These are phyloP conservation scores for Brienomyrus brachyistius DNA, from an alignment of 2,113 vertebrate species.

Conservation along the genomic window DNA sequence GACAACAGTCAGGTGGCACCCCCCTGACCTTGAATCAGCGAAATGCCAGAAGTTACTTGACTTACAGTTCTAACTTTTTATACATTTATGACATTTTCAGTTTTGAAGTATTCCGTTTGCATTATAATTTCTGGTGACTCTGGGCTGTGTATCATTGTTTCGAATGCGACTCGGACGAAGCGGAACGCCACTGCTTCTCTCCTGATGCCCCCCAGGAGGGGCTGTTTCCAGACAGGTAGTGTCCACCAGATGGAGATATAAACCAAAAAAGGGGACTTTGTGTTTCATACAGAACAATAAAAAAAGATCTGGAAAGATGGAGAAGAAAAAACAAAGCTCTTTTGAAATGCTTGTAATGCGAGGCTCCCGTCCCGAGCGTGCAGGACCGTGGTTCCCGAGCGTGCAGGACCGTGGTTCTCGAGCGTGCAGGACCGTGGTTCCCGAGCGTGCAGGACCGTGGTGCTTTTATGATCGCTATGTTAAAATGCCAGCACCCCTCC, in stretches of 20 bases:
- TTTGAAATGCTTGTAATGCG: constrained; percentile 32
- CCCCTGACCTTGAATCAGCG: constrained; percentile 52
- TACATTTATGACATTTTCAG: constrained; percentile 28
- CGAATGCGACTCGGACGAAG: background rate
- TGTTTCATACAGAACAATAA: constrained; percentile 15
- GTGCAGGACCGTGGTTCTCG: background rate
- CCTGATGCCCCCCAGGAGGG: background rate
- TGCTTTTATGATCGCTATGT: background rate
- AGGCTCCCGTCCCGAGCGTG: background rate
- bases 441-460: no score
- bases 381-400: background rate
- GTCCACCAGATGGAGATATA: constrained; percentile 73
- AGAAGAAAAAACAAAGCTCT: background rate
- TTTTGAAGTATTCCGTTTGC: background rate
- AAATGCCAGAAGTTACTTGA: constrained; percentile 50
- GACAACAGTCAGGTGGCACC: constrained; percentile 64
- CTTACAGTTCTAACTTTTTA: constrained; percentile 12
- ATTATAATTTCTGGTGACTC: background rate
- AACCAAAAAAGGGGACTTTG: constrained; percentile 42
- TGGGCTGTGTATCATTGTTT: background rate
- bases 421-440: no score
- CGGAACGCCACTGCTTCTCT: background rate
- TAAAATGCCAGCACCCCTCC: constrained; percentile 9
- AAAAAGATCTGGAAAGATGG: background rate
- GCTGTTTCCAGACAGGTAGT: background rate